These are phyloP conservation scores for Ichneumon xanthorius DNA, from an alignment of 2,888 invertebrate species.

Conservation along the genomic window DNA sequence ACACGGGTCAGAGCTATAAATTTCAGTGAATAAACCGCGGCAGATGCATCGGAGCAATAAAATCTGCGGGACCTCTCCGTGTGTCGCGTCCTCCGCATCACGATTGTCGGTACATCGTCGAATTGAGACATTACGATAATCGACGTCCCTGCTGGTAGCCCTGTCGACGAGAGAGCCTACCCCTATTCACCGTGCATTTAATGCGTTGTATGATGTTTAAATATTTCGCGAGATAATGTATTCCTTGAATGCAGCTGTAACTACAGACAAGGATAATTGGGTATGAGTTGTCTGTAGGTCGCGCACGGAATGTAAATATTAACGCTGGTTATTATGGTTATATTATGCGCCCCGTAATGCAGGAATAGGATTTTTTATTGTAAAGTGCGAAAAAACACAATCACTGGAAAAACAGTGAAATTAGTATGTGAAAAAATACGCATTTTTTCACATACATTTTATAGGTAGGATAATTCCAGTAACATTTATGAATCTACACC, in stretches of 20 bases:
- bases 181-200: neutral
- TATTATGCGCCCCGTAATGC: neutral
- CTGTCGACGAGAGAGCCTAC: neutral
- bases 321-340: neutral
- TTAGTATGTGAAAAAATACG: neutral
- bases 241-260: neutral
- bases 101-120: conserved; percentile 9
- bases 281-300: neutral
- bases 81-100: conserved; percentile 3
- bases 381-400: neutral
- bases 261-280: neutral
- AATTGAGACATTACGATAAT: conserved; percentile 16
- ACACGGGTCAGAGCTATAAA: conserved; percentile 62
- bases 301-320: neutral
- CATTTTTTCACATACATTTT: neutral
- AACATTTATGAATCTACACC: neutral
- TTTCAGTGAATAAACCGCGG: conserved; percentile 43
- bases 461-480: neutral
- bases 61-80: conserved; percentile 17
- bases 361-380: neutral
- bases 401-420: neutral
- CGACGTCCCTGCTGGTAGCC: neutral
- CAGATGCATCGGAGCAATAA: conserved; percentile 33
- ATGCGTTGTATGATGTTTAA: neutral
- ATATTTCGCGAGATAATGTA: neutral